A percentile compares a stretch with the other conserved stretches of the same genome.
Conservation (phyloP, 2,113 vertebrate genomes). For the Ivindomyrus marchei region DNA sequence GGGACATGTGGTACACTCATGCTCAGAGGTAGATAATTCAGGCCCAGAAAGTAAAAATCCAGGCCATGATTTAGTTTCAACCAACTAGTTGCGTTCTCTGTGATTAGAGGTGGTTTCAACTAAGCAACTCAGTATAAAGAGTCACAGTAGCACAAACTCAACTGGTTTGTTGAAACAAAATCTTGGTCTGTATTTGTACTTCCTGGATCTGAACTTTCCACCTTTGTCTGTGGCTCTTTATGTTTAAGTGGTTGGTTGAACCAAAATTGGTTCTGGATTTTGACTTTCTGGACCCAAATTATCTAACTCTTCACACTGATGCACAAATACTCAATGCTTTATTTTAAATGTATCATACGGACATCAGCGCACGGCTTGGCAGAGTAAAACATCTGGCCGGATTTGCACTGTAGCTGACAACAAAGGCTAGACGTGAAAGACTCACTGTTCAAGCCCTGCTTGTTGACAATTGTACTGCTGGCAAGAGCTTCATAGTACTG, state of each 20-base stretch:
- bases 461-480: conserved; percentile 95
- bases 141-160: too few relatives aligned
- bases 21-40: background rate
- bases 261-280: background rate
- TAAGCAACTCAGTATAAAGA: too few relatives aligned
- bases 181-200: too few relatives aligned
- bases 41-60: background rate
- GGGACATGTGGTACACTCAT: background rate
- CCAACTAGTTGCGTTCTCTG: background rate
- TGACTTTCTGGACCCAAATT: background rate
- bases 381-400: background rate
- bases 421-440: conserved; percentile 31
- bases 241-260: background rate
- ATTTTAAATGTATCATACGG: background rate
- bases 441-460: conserved; percentile 97
- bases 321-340: background rate
- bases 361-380: background rate
- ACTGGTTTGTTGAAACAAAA: too few relatives aligned
- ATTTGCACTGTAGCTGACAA: background rate
- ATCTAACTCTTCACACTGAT: background rate
- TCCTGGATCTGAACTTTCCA: too few relatives aligned
- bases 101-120: background rate
- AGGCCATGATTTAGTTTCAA: background rate
- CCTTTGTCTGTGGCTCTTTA: background rate
- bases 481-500: conserved; percentile 95